These are phyloP conservation scores for Empis livida DNA, from an alignment of 2,888 invertebrate genomes.

Conservation along the genomic window DNA sequence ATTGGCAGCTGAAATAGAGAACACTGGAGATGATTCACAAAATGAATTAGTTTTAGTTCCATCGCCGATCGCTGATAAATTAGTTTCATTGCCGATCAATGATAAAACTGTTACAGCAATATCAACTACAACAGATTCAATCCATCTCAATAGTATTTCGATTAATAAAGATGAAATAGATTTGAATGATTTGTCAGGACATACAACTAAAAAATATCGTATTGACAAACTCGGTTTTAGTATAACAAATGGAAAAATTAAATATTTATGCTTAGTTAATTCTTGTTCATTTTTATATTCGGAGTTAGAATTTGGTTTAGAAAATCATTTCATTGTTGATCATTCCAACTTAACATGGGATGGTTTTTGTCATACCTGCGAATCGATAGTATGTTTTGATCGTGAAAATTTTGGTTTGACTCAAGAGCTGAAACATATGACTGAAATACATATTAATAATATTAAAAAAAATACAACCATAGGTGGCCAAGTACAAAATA, in stretches of 20 bases:
- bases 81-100: neutral
- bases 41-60: neutral
- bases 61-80: neutral
- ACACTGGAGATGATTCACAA: neutral
- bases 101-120: neutral
- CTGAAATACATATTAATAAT: conserved; percentile 13
- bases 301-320: conserved; percentile 24
- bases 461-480: neutral
- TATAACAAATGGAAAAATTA: conserved; percentile 9
- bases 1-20: neutral
- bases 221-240: conserved; percentile 24
- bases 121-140: neutral
- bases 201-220: conserved; percentile 10
- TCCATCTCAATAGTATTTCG: neutral
- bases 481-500: no score
- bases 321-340: conserved; percentile 25
- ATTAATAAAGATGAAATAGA: neutral
- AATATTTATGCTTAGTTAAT: conserved; percentile 25
- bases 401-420: conserved; percentile 5
- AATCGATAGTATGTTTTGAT: conserved; percentile 15
- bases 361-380: conserved; percentile 42
- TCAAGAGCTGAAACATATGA: conserved; percentile 26
- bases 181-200: neutral
- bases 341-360: conserved; percentile 40
- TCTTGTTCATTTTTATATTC: conserved; percentile 28